phyloP scores from a whole-genome alignment of 2,888 invertebrate genomes.

The Caenorhabditis sp. region DNA sequence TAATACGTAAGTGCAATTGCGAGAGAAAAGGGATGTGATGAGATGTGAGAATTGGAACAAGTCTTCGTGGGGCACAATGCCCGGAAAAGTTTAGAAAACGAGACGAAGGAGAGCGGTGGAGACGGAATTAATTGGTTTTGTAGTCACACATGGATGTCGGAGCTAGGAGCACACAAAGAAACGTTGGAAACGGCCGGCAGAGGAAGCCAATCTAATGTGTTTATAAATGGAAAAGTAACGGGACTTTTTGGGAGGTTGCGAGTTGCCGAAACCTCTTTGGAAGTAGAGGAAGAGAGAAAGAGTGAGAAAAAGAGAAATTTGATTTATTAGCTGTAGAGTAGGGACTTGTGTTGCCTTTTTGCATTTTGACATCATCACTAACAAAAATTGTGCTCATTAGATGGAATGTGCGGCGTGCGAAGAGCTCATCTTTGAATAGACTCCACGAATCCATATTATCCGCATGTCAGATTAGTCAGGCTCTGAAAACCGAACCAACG shows the following conservation, averaged over 20 bases:
- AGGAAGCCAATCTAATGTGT: conserved; percentile 49
- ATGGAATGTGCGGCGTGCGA: conserved; percentile 2
- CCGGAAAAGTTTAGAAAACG: conserved; percentile 8
- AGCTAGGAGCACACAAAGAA: neutral
- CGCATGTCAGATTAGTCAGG: conserved; percentile 46
- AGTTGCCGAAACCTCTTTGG: conserved; percentile 10
- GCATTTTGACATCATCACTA: neutral
- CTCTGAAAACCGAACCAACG: conserved; percentile 19
- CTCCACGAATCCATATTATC: conserved; percentile 27
- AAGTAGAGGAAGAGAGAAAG: conserved; percentile 21
- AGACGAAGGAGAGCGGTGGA: neutral
- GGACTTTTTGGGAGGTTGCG: conserved; percentile 15
- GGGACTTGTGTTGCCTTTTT: neutral
- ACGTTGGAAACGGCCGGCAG: conserved; percentile 8
- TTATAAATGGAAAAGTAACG: conserved; percentile 44
- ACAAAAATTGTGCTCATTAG: conserved; percentile 38
- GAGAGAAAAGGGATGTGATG: conserved; percentile 3
- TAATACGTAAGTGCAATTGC: conserved; percentile 48
- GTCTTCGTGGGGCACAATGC: too few relatives aligned
- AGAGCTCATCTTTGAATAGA: conserved; percentile 18
- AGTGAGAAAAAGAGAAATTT: conserved; percentile 29
- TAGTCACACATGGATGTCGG: conserved; percentile 7
- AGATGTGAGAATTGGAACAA: conserved; percentile 17
- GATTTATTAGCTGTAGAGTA: conserved; percentile 37
- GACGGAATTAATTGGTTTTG: conserved; percentile 39